Evolutionary conservation across 30 jellyfish, hydroid and myxozoan genomes (phyloP).

Genomic region (Aurelia sp.): DNA sequence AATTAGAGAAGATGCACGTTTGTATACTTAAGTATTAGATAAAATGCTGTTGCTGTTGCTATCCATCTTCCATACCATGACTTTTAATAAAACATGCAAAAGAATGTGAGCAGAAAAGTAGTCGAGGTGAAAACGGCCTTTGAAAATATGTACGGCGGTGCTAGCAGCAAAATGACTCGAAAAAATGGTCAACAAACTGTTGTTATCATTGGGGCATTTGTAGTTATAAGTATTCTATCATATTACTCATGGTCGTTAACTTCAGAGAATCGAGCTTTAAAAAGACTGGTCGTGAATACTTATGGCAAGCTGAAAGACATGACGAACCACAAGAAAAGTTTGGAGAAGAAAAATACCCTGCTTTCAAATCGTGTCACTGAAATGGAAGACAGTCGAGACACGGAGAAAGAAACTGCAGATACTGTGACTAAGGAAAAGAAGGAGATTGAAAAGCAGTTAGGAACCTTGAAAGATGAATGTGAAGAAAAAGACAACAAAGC

Average conservation of each 20-base stretch:
- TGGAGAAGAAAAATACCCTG: conserved; percentile 66
- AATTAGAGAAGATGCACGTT: no score
- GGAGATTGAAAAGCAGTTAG: conserved; percentile 24
- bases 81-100: no score
- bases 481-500: background rate
- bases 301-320: conserved; percentile 63
- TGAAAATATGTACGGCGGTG: no score
- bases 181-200: conserved; percentile 33
- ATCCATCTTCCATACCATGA: no score
- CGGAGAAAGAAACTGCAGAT: conserved; percentile 72
- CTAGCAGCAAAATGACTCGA: conserved; percentile 41
- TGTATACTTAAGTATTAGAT: no score
- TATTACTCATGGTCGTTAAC: conserved; percentile 68
- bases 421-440: conserved; percentile 28
- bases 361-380: conserved; percentile 77
- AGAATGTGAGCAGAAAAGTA: no score
- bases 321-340: conserved; percentile 30
- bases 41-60: no score
- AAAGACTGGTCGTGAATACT: conserved; percentile 44
- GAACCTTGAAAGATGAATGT: conserved; percentile 4
- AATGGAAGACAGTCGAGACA: conserved; percentile 67
- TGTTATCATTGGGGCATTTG: conserved; percentile 57
- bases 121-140: no score
- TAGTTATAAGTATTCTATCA: conserved; percentile 26
- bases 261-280: conserved; percentile 53